Base-by-base conservation (phyloP, 1,140 invertebrate genomes). In the Calliopsis andreniformis region DNA sequence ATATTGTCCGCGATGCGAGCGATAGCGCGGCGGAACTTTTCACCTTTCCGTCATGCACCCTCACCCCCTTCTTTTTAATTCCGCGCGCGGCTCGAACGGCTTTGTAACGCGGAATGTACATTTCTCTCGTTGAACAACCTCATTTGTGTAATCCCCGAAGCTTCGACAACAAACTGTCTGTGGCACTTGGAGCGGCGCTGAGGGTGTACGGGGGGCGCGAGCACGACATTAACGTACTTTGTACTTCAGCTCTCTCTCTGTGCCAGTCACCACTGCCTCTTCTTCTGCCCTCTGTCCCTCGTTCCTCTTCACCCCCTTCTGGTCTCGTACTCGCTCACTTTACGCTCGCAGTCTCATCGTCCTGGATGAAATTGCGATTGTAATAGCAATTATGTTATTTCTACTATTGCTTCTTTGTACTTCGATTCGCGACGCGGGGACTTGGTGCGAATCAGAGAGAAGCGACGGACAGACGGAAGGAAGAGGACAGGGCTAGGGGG, bases 381-480 rank as follows among this genome's bases (percentile, higher is more conserved):
- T 89, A 88, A 88, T 84, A 86, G 85, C 86, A 89, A 89, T 89
- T 88, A 87, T 85, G 83, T 86, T 87, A 88, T 88, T 89, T 87
- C 84, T 80, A 82, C 80, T 85, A 83, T 84, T 76, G 76, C 73
- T 82, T 79, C 81, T 79, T 82, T 82, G 76, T 83, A 77, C 69
- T 84, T 84, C 83, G 82, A 83, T 83, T 83, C 76, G 76, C 82
- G 80, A 83, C 80, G 79, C 70, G 69, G 59, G 69, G 53, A 69
- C 67, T 69, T 75, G 81, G 83, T 76, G 76, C 80, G 64, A 83
- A 73, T 49, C 69, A 35, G 75, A 49, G 75, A 70, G 30, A 45
- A 66, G 61, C n/a, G 20, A 8, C n/a, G 56, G 10, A 18, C 35
- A 51, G 49, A n/a, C n/a, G n/a, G n/a, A n/a, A n/a, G 16, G 49